Base-by-base conservation (phyloP, 2,113 vertebrate genomes). In the Sander lucioperca region DNA sequence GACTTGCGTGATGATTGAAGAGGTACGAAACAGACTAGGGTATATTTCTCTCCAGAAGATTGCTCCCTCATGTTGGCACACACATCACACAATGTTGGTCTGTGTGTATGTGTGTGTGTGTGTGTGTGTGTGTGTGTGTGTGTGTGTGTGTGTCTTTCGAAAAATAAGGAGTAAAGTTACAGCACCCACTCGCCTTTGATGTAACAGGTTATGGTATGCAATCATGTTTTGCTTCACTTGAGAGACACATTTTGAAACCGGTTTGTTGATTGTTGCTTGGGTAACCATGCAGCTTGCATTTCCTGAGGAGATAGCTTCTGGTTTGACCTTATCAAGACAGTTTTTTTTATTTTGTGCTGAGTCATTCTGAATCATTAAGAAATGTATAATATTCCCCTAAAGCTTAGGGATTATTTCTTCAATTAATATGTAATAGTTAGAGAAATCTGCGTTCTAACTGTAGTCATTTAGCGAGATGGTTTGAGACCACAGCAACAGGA, bases 291-390 rank as follows among this genome's bases (percentile, higher is more conserved):
- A 12, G 0, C 4, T 23, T 50, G 0, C 0, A 39, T 15, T 67
- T 54, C n/a, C 48, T 2, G 3, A 47, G 12, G 75, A 7, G 6
- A 25, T 2, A 73, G 14, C 67, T 74, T 81, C 43, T 0, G 30
- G 64, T 6, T 33, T 25, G 5, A 67, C 2, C 16, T 16, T 25
- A 39, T 6, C 0, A 16, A 16, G 1, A 43, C 12, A 7, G 14
- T 64, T 25, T 18, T 25, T 18, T 53, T 11, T 12, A 5, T 6
- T 23, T 1, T 43, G 6, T 82, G 86, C 74, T 66, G 10, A 88
- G 77, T 84, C 82, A 82, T 62, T 30, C 5, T 50, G 23, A 65
- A 36, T 12, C 4, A 27, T 51, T 27, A 16, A 30, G 3, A 14
- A 1, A 66, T 0, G 0, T 56, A 47, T 5, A 43, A 23, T 19